Percentiles rank a stretch among this genome's conserved stretches.
Evolutionary conservation across 2,797 vertebrate genomes (phyloP).

Genomic region (Erethizon dorsatum): DNA sequence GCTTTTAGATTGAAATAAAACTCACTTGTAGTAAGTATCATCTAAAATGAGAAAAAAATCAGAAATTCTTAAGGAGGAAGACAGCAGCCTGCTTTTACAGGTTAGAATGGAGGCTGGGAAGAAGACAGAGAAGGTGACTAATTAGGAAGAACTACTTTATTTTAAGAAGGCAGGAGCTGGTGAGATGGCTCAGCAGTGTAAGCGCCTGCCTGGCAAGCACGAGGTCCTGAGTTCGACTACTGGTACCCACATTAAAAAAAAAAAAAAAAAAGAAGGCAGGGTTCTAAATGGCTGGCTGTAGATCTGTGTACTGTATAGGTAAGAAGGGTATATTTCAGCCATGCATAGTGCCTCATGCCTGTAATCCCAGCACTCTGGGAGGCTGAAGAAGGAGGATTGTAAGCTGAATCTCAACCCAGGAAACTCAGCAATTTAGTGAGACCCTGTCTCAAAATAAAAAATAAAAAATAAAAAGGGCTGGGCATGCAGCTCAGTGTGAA

Average conservation of each 20-base stretch:
- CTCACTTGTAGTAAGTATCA: background rate
- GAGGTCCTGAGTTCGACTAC: no score
- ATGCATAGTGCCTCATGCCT: background rate
- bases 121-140: background rate
- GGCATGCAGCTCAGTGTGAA: background rate
- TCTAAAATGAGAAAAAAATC: background rate
- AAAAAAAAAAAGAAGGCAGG: background rate
- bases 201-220: no score
- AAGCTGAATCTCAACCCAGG: background rate
- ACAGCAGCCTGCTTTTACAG: background rate
- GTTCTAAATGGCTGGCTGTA: background rate
- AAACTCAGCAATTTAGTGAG: background rate
- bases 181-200: no score
- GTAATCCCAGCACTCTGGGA: background rate
- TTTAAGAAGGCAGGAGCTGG: background rate
- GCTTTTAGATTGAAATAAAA: background rate
- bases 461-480: no score
- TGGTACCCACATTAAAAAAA: no score
- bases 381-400: background rate
- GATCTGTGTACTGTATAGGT: rapidly evolving
- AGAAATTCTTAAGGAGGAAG: background rate
- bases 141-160: background rate
- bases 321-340: background rate
- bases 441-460: background rate
- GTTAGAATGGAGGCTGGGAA: background rate